These are phyloP conservation scores for Bilobella aurantiaca DNA, from an alignment of 1,140 invertebrate species.

Conservation along the genomic window DNA sequence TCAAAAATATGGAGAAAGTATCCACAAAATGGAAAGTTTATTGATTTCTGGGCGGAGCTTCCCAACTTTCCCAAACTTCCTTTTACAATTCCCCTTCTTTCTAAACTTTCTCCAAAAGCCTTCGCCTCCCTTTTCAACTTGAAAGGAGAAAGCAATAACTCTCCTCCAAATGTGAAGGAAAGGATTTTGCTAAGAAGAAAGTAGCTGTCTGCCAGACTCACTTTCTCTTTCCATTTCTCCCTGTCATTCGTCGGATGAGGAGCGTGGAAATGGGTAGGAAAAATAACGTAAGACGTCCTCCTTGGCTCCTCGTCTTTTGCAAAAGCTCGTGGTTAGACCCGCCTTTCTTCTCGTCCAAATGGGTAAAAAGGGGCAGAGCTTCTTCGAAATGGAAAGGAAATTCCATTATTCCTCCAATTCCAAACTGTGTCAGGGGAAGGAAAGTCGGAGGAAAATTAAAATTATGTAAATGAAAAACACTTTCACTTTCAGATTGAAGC, in stretches of 20 bases:
- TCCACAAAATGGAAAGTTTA: constrained; percentile 28
- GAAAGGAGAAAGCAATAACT: too few species aligned
- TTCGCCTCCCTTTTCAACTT: not conserved
- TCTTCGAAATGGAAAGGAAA: not conserved
- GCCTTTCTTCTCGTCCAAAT: not conserved
- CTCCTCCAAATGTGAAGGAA: too few species aligned
- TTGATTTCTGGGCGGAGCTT: constrained; percentile 24
- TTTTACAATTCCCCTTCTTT: constrained; percentile 9
- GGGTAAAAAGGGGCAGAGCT: not conserved
- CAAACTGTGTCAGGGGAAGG: not conserved
- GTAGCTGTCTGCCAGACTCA: not conserved
- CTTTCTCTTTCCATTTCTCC: not conserved
- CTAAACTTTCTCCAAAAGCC: not conserved
- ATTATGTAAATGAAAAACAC: constrained; percentile 9
- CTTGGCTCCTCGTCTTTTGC: not conserved
- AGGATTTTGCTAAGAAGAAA: not conserved
- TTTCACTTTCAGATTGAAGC: constrained; percentile 7
- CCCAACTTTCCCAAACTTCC: constrained; percentile 12
- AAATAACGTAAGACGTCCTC: not conserved
- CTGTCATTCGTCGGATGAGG: not conserved
- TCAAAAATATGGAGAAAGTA: not conserved
- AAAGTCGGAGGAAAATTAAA: not conserved
- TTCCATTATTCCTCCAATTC: not conserved
- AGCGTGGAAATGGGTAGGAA: too few species aligned
- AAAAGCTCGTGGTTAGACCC: not conserved